A percentile compares a stretch with the other conserved stretches of the same genome.
phyloP scores from a whole-genome alignment of 35 echinoderm and acorn worm genomes.

The Stichopus chloronotus region DNA sequence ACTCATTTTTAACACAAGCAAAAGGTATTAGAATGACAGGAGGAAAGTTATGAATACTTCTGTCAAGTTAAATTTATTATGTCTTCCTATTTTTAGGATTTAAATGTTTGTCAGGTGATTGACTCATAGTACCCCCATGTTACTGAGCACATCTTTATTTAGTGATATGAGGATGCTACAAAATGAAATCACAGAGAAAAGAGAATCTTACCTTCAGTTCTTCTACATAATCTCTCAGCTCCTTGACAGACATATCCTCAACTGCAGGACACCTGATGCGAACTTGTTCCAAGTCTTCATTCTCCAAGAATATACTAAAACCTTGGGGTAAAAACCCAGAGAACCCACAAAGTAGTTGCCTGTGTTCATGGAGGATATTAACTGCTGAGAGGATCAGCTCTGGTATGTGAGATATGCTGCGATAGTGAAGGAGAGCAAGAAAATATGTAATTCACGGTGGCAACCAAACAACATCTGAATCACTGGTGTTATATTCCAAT shows the following conservation, averaged over 20 bases:
- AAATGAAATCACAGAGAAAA: not conserved
- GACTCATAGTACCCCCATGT: no score
- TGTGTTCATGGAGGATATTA: slow-evolving; percentile 32
- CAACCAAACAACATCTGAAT: not conserved
- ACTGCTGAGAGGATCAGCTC: slow-evolving; percentile 51
- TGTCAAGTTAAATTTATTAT: no score
- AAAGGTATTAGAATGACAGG: no score
- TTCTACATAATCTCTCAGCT: slow-evolving; percentile 52
- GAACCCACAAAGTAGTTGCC: slow-evolving; percentile 62
- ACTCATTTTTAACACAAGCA: no score
- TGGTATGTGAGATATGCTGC: slow-evolving; percentile 52
- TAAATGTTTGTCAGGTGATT: no score
- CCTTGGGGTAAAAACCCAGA: slow-evolving; percentile 59
- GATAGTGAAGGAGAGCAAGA: not conserved
- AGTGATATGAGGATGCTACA: no score
- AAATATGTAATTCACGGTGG: not conserved
- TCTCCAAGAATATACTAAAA: slow-evolving; percentile 44
- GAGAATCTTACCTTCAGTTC: slow-evolving; percentile 28
- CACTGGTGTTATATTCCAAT: not conserved
- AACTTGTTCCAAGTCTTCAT: slow-evolving; percentile 50
- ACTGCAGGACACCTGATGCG: slow-evolving; percentile 43
- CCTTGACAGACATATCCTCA: slow-evolving; percentile 49
- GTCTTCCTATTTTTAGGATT: no score
- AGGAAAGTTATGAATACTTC: no score
- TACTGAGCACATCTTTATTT: no score